These are phyloP conservation scores for Lithobates sylvaticus DNA, from an alignment of 2,797 vertebrate species.

Conservation along the genomic window DNA sequence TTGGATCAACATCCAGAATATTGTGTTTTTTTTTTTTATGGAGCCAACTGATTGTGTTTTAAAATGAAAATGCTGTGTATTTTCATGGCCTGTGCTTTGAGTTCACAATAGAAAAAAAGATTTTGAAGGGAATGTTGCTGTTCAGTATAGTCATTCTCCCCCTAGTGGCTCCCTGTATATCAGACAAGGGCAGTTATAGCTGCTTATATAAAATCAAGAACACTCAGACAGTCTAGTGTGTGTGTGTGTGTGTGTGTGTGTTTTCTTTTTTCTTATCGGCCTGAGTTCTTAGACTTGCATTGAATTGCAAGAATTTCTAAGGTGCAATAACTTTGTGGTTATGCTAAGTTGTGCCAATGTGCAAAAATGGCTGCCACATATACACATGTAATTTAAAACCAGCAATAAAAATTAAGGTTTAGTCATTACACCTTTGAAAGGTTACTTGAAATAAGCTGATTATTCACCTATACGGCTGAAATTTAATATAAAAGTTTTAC, in stretches of 20 bases:
- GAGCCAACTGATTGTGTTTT: background rate
- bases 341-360: too few species aligned
- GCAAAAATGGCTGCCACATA: too few species aligned
- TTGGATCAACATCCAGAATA: too few species aligned
- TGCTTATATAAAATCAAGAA: background rate
- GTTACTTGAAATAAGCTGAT: too few species aligned
- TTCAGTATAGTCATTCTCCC: background rate
- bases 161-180: background rate
- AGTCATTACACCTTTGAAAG: too few species aligned
- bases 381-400: too few species aligned
- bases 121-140: background rate
- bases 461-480: too few species aligned
- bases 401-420: too few species aligned
- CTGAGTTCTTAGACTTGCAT: background rate
- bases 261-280: background rate
- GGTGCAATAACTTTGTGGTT: background rate
- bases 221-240: background rate
- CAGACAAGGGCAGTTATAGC: background rate
- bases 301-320: background rate
- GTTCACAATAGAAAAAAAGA: background rate
- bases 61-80: too few species aligned
- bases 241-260: too few species aligned
- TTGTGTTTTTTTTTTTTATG: too few species aligned
- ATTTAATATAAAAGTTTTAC: too few species aligned
- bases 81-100: background rate